phyloP scores from a whole-genome alignment of 2,113 vertebrate species.

The Ictidomys tridecemlineatus region DNA sequence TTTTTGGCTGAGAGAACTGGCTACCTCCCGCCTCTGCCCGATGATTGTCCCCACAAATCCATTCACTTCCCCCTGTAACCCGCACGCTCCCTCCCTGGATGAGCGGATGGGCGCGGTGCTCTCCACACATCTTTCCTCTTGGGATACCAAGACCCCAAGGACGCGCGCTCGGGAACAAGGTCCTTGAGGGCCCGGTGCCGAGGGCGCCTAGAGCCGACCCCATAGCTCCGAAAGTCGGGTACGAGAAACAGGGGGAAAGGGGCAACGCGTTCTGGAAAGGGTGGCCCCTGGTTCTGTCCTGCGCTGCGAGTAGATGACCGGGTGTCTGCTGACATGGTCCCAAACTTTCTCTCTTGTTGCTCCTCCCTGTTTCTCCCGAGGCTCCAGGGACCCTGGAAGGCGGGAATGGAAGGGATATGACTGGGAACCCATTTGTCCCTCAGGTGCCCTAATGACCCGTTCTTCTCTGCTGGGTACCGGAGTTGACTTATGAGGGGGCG shows the following conservation, averaged over 20 bases:
- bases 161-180: fast-evolving
- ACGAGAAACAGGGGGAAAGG: background rate
- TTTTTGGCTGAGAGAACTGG: too few species aligned
- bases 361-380: background rate
- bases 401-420: background rate
- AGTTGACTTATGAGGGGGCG: background rate
- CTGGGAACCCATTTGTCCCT: background rate
- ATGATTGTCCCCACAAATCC: background rate
- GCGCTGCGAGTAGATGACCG: background rate
- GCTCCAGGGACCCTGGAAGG: background rate
- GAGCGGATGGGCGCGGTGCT: fast-evolving
- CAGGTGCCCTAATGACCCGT: background rate
- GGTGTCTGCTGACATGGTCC: background rate
- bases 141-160: too few species aligned
- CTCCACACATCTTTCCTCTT: background rate
- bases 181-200: too few species aligned
- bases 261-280: background rate
- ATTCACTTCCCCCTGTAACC: too few species aligned
- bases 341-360: slow-evolving; percentile 57
- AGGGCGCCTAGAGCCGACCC: background rate
- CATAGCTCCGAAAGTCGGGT: background rate
- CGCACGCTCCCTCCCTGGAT: too few species aligned
- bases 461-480: background rate
- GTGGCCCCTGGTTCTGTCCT: background rate
- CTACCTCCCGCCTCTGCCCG: background rate